These are phyloP conservation scores for Butastur rufipennis DNA, from an alignment of 2,113 vertebrate species.

Conservation along the genomic window DNA sequence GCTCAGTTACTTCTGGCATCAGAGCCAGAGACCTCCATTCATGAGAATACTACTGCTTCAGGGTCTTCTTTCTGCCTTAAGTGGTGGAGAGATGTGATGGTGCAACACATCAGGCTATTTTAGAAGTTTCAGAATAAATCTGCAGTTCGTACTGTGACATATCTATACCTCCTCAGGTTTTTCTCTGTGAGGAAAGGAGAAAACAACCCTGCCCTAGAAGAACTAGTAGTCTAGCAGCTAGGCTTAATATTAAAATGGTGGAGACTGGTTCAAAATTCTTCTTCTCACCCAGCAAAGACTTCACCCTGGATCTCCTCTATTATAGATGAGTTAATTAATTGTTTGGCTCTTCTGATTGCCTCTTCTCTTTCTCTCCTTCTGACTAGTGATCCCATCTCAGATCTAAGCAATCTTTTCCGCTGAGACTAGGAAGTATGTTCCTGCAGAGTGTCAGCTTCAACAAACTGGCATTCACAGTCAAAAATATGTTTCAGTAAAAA, in stretches of 20 bases:
- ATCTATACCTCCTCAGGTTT: neutral
- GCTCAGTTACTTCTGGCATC: neutral
- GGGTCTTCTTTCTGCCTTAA: constrained; percentile 12
- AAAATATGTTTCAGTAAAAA: neutral
- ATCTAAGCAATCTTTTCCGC: neutral
- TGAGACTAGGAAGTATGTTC: neutral
- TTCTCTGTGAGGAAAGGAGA: neutral
- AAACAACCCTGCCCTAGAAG: neutral
- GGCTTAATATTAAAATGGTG: neutral
- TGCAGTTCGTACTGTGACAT: neutral
- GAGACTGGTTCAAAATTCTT: neutral
- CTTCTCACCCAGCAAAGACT: neutral
- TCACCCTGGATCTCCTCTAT: neutral
- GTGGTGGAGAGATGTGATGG: neutral
- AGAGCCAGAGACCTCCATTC: constrained; percentile 14
- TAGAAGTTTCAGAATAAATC: neutral
- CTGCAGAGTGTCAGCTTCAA: neutral
- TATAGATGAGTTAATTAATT: neutral
- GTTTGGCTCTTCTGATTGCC: neutral
- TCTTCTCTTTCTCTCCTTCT: neutral
- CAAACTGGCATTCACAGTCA: neutral
- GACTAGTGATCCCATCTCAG: neutral
- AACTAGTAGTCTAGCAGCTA: neutral
- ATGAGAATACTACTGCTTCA: neutral
- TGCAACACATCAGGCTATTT: neutral